A percentile compares a stretch with the other conserved stretches of the same genome.
Evolutionary conservation across 2,888 invertebrate genomes (phyloP).

Genomic region (Shargacucullia verbasci): DNA sequence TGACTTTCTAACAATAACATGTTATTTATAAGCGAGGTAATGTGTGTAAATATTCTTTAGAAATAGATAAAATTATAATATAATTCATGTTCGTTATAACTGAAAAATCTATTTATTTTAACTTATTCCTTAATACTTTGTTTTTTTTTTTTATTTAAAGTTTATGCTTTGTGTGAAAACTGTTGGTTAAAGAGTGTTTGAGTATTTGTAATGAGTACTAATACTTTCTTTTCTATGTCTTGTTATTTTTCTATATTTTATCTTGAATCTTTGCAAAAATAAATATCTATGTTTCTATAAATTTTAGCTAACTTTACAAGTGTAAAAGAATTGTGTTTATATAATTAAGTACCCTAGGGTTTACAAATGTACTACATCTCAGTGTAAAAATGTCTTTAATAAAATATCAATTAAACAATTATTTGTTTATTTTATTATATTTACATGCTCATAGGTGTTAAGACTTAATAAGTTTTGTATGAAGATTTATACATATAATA

Average conservation of each 20-base stretch:
- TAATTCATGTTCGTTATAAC: constrained; percentile 1
- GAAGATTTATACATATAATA: neutral
- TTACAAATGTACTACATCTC: constrained; percentile 9
- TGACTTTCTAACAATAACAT: constrained; percentile 6
- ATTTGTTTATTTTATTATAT: constrained; percentile 17
- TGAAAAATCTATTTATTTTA: constrained; percentile 17
- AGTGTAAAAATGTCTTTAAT: constrained; percentile 20
- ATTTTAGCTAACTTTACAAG: neutral
- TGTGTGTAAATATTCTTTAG: neutral
- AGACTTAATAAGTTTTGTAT: neutral
- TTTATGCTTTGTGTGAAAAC: constrained; percentile 11
- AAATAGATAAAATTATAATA: constrained; percentile 11
- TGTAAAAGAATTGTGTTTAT: constrained; percentile 4
- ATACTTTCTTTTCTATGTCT: constrained; percentile 31
- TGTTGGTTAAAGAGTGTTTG: neutral
- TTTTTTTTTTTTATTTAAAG: constrained; percentile 19
- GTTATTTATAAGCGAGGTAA: neutral
- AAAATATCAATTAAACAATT: constrained; percentile 10
- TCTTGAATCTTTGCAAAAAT: constrained; percentile 26
- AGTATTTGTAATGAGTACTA: constrained; percentile 16
- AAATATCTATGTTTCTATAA: constrained; percentile 16
- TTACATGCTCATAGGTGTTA: neutral
- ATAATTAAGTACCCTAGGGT: neutral
- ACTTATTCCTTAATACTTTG: constrained; percentile 18
- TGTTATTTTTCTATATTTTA: constrained; percentile 27